These are phyloP conservation scores for Rotaria sp. DNA, from an alignment of 2,888 invertebrate species.

Conservation along the genomic window DNA sequence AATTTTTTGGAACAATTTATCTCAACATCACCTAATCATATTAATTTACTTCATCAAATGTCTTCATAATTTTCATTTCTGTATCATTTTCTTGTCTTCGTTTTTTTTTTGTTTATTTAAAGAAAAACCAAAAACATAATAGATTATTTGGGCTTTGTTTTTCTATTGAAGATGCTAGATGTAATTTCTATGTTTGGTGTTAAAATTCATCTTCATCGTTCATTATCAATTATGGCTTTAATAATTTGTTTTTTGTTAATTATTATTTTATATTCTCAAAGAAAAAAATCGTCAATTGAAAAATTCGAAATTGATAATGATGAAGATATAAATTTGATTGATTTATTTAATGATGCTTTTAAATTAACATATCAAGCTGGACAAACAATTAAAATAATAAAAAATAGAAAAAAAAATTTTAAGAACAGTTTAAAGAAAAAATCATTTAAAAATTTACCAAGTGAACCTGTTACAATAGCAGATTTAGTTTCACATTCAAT, in stretches of 20 bases:
- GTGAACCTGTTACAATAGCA: slow-evolving; percentile 36
- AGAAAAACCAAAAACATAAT: neutral
- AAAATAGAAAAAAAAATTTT: slow-evolving; percentile 31
- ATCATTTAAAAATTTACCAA: slow-evolving; percentile 21
- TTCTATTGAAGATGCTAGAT: neutral
- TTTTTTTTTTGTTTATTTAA: neutral
- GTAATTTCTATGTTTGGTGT: neutral
- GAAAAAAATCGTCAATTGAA: neutral
- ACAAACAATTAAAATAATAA: neutral
- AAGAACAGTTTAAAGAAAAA: slow-evolving; percentile 9
- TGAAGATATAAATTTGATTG: neutral
- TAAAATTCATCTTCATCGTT: neutral
- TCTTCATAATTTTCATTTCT: slow-evolving; percentile 11
- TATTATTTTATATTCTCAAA: neutral
- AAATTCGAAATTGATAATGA: neutral
- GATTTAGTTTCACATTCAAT: slow-evolving; percentile 36
- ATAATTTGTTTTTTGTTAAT: neutral
- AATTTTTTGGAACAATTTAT: neutral
- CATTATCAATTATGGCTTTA: neutral
- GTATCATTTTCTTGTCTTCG: neutral
- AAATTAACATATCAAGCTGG: neutral
- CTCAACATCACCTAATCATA: slow-evolving; percentile 13
- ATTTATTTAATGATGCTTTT: neutral
- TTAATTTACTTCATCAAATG: slow-evolving; percentile 15
- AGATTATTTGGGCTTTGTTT: neutral